Evolutionary conservation across 2,888 invertebrate genomes (phyloP).

Genomic region (Eudemis profundana): DNA sequence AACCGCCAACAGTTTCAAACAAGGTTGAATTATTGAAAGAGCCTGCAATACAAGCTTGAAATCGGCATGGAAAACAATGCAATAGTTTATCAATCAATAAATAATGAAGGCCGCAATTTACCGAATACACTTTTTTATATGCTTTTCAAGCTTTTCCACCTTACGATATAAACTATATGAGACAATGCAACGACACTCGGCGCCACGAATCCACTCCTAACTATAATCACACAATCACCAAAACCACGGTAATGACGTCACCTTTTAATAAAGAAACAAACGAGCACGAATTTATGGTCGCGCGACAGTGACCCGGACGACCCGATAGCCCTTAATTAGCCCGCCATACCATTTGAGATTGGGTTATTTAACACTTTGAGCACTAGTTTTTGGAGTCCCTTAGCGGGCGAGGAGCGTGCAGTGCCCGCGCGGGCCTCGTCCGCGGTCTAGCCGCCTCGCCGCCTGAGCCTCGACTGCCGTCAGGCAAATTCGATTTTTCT

Average conservation of each 20-base stretch:
- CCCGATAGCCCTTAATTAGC: conserved; percentile 77
- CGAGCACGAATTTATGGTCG: conserved; percentile 71
- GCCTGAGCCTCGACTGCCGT: conserved; percentile 82
- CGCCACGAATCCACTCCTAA: conserved; percentile 44
- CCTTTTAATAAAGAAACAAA: conserved; percentile 77
- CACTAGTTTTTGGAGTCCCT: conserved; percentile 56
- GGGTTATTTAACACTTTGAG: conserved; percentile 56
- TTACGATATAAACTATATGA: conserved; percentile 55
- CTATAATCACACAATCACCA: conserved; percentile 49
- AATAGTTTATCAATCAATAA: conserved; percentile 67
- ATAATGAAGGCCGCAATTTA: conserved; percentile 60
- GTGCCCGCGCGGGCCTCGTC: conserved; percentile 72
- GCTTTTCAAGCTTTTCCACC: conserved; percentile 50
- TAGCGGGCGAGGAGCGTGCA: conserved; percentile 47
- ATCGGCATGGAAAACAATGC: conserved; percentile 52
- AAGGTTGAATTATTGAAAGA: conserved; percentile 36
- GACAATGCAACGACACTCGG: conserved; percentile 69
- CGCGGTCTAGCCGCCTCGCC: conserved; percentile 72
- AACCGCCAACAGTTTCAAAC: conserved; percentile 27
- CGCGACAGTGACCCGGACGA: conserved; percentile 70
- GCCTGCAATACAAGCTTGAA: conserved; percentile 23
- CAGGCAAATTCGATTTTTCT: conserved; percentile 85
- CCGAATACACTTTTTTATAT: conserved; percentile 46
- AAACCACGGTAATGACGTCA: conserved; percentile 79
- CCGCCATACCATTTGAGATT: conserved; percentile 56